Percentiles rank a stretch among this genome's conserved stretches.
phyloP scores from a whole-genome alignment of 1,140 invertebrate genomes.

The Drosophila cardini region DNA sequence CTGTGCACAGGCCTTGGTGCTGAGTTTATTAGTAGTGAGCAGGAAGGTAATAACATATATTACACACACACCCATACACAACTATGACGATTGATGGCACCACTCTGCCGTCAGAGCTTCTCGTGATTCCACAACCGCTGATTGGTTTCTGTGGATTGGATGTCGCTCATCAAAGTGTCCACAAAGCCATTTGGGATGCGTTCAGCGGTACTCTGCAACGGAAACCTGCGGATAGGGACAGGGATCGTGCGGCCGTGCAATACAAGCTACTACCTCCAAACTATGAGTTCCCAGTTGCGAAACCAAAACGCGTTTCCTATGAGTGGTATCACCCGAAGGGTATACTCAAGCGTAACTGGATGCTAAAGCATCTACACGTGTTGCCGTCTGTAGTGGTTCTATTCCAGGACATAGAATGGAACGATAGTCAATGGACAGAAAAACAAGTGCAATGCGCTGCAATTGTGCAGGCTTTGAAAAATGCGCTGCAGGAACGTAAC shows the following conservation, averaged over 20 bases:
- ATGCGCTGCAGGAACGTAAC: slow-evolving; percentile 87
- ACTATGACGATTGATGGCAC: slow-evolving; percentile 85
- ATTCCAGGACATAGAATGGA: slow-evolving; percentile 99
- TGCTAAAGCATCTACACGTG: slow-evolving; percentile 95
- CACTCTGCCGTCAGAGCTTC: slow-evolving; percentile 91
- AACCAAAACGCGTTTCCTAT: slow-evolving; percentile 95
- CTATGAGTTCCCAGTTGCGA: slow-evolving; percentile 95
- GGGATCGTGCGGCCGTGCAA: slow-evolving; percentile 92
- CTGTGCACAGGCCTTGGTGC: slow-evolving; percentile 13
- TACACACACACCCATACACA: slow-evolving; percentile 42
- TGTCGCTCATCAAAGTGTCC: slow-evolving; percentile 92
- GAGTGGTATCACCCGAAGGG: slow-evolving; percentile 99
- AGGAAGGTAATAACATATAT: slow-evolving; percentile 11
- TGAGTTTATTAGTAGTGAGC: slow-evolving; percentile 19
- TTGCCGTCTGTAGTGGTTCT: slow-evolving; percentile 96
- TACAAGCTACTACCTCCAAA: slow-evolving; percentile 92
- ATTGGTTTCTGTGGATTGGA: slow-evolving; percentile 95
- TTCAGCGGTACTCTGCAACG: slow-evolving; percentile 90
- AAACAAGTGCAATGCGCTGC: slow-evolving; percentile 97
- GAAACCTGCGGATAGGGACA: slow-evolving; percentile 81
- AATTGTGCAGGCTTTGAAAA: slow-evolving; percentile 93
- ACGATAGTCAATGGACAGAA: slow-evolving; percentile 96
- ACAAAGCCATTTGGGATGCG: slow-evolving; percentile 96
- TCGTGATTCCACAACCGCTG: slow-evolving; percentile 91
- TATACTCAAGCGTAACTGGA: slow-evolving; percentile 97